phyloP scores from a whole-genome alignment of 2,888 invertebrate genomes.

The Plebejus melissa region DNA sequence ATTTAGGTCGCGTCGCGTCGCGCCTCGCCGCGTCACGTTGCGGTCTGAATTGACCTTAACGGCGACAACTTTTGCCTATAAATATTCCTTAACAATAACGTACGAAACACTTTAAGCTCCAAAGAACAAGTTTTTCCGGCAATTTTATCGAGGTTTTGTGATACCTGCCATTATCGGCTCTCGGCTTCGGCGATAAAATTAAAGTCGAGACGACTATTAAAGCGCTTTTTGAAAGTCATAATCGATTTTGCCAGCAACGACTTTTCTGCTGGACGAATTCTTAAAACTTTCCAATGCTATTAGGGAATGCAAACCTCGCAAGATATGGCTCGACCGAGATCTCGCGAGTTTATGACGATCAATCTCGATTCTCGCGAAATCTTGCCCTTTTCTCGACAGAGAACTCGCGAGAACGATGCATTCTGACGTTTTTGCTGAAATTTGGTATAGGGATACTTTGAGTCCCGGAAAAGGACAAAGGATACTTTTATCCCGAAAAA shows the following conservation, averaged over 20 bases:
- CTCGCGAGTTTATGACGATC: no score
- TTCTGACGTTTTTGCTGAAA: no score
- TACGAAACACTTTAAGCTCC: not conserved
- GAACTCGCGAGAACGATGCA: no score
- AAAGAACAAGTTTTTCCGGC: not conserved
- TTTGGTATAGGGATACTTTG: no score
- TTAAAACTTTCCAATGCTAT: not conserved
- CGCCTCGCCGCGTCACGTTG: no score
- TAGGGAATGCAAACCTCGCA: not conserved
- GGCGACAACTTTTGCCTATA: not conserved
- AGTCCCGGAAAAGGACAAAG: no score
- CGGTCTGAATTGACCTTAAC: no score
- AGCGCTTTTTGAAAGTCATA: conserved; percentile 20
- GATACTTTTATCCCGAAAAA: no score
- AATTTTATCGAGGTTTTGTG: conserved; percentile 1
- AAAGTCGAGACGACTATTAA: conserved; percentile 9
- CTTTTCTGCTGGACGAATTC: not conserved
- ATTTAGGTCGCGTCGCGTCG: no score
- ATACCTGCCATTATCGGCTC: conserved; percentile 23
- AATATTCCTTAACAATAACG: not conserved
- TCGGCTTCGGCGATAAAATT: not conserved
- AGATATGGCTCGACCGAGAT: no score
- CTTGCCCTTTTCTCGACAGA: no score
- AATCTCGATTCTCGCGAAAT: no score
- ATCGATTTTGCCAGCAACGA: not conserved